Base-by-base conservation (phyloP, 2,797 vertebrate genomes). In the Lycodopsis pacificus region DNA sequence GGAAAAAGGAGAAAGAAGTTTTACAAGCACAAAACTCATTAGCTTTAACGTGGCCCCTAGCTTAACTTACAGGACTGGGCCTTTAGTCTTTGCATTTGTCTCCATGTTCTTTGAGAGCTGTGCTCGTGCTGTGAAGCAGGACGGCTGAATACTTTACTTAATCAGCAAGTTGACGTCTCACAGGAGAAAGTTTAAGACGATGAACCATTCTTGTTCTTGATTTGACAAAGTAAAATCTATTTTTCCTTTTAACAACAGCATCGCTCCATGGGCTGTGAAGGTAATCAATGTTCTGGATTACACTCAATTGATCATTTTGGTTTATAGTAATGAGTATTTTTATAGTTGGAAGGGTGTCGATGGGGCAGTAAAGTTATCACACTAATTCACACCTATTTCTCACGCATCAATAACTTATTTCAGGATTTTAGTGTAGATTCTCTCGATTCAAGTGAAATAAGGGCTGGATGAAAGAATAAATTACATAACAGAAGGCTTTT, bases 1-100 rank as follows among this genome's bases (percentile, higher is more conserved):
- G 66, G 73, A 74, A 67, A 82, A 72, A 77, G 46, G 71, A 86
- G 53, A 84, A 73, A 73, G 46, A 81, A 36, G 32, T 78, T 82
- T 77, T 72, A 81, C 70, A 81, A 69, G 64, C 73, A 77, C 71
- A 81, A 65, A 69, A 54, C n/a, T 65, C 25, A 65, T 51, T 46
- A 76, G 13, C 40, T 65, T 57, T 20, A 38, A 4, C 1, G 7
- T 64, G 48, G 64, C 20, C 22, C 14, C 54, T 56, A 8, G 14
- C 36, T 46, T 13, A 38, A 38, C 64, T 54, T 46, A 74, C 19
- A 56, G 36, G 49, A 49, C 48, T 22, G 22, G 48, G 42, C 49
- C n/a, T 38, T 30, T 13, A 15, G 7, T 13, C 44, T 25, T 49
- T 51, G n/a, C 49, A 51, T 51, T 22, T 64, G 34, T 14, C 65